Evolutionary conservation across 2,113 vertebrate genomes (phyloP).

Genomic region (Ameiurus melas): DNA sequence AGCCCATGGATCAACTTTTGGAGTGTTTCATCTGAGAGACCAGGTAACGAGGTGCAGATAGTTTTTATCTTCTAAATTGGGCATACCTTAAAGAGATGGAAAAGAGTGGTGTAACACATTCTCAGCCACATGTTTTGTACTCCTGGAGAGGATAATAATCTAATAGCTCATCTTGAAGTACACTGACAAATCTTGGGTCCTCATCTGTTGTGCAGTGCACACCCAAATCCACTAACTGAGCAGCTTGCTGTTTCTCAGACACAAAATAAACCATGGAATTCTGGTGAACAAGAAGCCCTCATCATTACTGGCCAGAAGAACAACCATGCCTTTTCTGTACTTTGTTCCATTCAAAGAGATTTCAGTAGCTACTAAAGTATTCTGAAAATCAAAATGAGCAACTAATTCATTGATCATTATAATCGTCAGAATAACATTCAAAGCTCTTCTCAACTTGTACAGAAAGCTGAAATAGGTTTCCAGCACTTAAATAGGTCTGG

Average conservation of each 20-base stretch:
- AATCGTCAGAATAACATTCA: slow-evolving; percentile 43
- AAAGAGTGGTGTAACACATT: not conserved
- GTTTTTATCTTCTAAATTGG: not conserved
- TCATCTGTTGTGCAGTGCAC: slow-evolving; percentile 8
- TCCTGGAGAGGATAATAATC: slow-evolving; percentile 14
- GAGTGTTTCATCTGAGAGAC: not conserved
- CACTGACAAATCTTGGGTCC: not conserved
- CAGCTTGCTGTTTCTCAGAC: slow-evolving; percentile 2
- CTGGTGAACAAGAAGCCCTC: slow-evolving; percentile 26
- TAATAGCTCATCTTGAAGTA: not conserved
- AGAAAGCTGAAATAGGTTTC: slow-evolving; percentile 43
- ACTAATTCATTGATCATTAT: slow-evolving; percentile 49
- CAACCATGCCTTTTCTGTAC: slow-evolving; percentile 16
- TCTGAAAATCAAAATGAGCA: slow-evolving; percentile 38
- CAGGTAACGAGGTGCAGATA: not conserved
- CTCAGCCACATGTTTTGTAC: not conserved
- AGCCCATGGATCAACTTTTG: slow-evolving; percentile 12
- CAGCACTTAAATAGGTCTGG: slow-evolving; percentile 41
- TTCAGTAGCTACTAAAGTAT: slow-evolving; percentile 48
- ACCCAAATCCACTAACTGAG: slow-evolving; percentile 11
- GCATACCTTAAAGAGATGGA: not conserved
- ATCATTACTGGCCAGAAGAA: slow-evolving; percentile 10
- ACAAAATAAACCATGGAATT: slow-evolving; percentile 1
- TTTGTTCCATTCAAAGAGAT: slow-evolving; percentile 47
- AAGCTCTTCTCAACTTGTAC: slow-evolving; percentile 33